phyloP scores from a whole-genome alignment of 2,888 invertebrate species.

The Chirona hameri region DNA sequence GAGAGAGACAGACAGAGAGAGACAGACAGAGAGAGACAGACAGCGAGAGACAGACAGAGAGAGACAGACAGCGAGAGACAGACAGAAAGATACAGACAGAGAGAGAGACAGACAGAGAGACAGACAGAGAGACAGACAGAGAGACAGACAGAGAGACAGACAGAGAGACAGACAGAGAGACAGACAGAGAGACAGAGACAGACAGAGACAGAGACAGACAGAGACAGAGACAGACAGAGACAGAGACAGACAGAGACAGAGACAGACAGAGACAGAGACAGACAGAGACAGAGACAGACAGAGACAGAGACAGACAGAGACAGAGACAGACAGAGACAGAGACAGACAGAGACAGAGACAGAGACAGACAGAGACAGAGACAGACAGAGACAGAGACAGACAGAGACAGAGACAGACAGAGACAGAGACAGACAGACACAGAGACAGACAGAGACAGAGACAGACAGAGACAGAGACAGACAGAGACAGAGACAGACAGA shows the following conservation, averaged over 20 bases:
- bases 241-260: constrained; percentile 30
- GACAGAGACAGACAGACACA: constrained; percentile 25
- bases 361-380: constrained; percentile 30
- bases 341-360: constrained; percentile 28
- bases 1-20: too few species aligned
- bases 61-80: not conserved
- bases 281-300: constrained; percentile 26
- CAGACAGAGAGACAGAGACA: constrained; percentile 12
- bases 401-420: constrained; percentile 30
- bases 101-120: constrained; percentile 1
- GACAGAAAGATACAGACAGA: not conserved
- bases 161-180: constrained; percentile 1
- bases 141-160: constrained; percentile 26
- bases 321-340: constrained; percentile 28
- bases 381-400: too few species aligned
- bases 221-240: constrained; percentile 29
- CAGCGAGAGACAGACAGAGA: too few species aligned
- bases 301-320: constrained; percentile 1
- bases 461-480: constrained; percentile 28
- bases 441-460: constrained; percentile 25
- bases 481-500: not conserved
- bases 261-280: constrained; percentile 29
- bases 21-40: too few species aligned
- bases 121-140: constrained; percentile 13
- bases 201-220: constrained; percentile 12